phyloP scores from a whole-genome alignment of 1,140 invertebrate genomes.

The Drosophila ironensis region DNA sequence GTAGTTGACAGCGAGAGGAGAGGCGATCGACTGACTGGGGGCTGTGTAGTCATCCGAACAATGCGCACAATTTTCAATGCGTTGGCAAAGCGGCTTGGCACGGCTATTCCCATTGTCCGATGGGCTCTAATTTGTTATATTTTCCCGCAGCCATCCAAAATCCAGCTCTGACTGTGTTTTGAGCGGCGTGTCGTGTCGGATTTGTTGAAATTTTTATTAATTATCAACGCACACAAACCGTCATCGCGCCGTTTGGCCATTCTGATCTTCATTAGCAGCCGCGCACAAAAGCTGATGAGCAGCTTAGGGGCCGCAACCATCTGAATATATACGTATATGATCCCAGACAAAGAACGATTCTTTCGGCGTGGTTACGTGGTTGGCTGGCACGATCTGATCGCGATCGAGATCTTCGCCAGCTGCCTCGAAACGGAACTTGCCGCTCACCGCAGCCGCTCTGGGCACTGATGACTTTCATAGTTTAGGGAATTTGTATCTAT shows the following conservation, averaged over 20 bases:
- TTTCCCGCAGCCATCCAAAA: slow-evolving; percentile 16
- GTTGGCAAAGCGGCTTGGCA: slow-evolving; percentile 43
- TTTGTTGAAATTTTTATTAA: slow-evolving; percentile 53
- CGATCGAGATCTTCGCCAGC: neutral
- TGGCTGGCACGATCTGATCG: slow-evolving; percentile 15
- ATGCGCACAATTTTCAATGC: slow-evolving; percentile 70
- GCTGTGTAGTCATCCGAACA: slow-evolving; percentile 44
- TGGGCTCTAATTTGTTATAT: slow-evolving; percentile 30
- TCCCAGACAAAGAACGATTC: slow-evolving; percentile 21
- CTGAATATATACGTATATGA: slow-evolving; percentile 13
- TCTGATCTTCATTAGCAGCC: slow-evolving; percentile 48
- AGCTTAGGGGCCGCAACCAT: slow-evolving; percentile 25
- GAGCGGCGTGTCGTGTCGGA: slow-evolving; percentile 34
- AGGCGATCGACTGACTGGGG: slow-evolving; percentile 1
- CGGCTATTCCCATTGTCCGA: slow-evolving; percentile 41
- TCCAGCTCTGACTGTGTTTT: slow-evolving; percentile 1
- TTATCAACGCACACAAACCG: slow-evolving; percentile 36
- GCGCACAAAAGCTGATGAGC: slow-evolving; percentile 40
- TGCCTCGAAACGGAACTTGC: slow-evolving; percentile 37
- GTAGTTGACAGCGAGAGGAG: slow-evolving; percentile 57
- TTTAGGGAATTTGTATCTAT: slow-evolving; percentile 16
- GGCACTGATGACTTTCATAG: slow-evolving; percentile 30
- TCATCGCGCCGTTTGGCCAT: slow-evolving; percentile 9
- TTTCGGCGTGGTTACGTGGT: slow-evolving; percentile 6
- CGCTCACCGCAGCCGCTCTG: slow-evolving; percentile 6